These are phyloP conservation scores for Pica pica DNA, from an alignment of 2,113 vertebrate genomes.

Conservation along the genomic window DNA sequence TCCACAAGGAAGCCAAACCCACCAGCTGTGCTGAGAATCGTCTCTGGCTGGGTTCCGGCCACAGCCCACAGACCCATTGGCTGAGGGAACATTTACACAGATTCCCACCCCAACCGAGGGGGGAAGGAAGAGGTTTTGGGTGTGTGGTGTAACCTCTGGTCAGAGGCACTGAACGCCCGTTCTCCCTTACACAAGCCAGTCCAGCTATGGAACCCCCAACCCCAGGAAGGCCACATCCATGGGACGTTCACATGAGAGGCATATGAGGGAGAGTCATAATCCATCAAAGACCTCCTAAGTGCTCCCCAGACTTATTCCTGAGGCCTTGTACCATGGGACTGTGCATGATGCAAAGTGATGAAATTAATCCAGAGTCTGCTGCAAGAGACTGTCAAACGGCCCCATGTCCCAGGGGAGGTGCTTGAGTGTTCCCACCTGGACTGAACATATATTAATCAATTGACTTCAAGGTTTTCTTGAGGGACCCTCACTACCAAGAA, in stretches of 20 bases:
- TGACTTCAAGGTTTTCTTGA: neutral
- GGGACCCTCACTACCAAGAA: neutral
- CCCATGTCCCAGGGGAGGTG: neutral
- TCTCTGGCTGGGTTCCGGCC: neutral
- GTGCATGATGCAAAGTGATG: neutral
- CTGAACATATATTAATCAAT: neutral
- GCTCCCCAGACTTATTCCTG: neutral
- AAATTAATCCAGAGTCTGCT: neutral
- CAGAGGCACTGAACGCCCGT: neutral
- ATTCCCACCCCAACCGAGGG: rapidly evolving
- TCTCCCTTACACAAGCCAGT: neutral
- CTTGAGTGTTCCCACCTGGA: no score
- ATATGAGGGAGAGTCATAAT: neutral
- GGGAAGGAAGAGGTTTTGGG: neutral
- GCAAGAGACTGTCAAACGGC: neutral
- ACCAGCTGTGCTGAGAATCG: neutral
- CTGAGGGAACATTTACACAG: neutral
- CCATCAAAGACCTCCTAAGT: neutral
- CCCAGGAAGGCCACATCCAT: neutral
- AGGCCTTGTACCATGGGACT: neutral
- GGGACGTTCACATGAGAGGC: rapidly evolving
- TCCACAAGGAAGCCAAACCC: neutral
- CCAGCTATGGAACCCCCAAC: neutral
- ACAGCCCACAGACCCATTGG: neutral
- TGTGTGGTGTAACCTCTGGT: no score